These are phyloP conservation scores for Linyphia triangularis DNA, from an alignment of 2,888 invertebrate species.

Conservation along the genomic window DNA sequence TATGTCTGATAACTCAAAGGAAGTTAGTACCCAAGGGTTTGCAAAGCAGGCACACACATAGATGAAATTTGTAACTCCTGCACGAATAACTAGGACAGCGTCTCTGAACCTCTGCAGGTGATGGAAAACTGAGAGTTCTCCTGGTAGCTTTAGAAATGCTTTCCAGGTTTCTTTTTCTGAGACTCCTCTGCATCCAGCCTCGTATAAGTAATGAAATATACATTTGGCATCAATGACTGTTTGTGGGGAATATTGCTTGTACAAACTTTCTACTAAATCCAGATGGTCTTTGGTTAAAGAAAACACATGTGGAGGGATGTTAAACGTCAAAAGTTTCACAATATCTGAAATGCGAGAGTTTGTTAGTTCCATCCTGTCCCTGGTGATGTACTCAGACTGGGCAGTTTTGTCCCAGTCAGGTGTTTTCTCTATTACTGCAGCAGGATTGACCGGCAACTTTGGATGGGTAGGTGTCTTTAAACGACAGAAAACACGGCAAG, in stretches of 20 bases:
- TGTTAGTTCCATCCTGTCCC: neutral
- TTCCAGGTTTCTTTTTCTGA: conserved; percentile 35
- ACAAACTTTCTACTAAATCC: neutral
- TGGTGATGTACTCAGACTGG: neutral
- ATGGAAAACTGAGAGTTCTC: conserved; percentile 38
- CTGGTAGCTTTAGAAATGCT: conserved; percentile 7
- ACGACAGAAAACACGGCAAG: conserved; percentile 65
- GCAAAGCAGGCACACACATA: conserved; percentile 49
- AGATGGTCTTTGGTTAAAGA: neutral
- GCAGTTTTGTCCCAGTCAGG: neutral
- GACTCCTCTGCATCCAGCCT: conserved; percentile 5
- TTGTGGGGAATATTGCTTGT: conserved; percentile 29
- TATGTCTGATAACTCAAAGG: neutral
- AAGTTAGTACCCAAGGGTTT: conserved; percentile 27
- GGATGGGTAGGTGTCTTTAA: neutral
- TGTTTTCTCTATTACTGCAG: neutral
- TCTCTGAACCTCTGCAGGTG: conserved; percentile 35
- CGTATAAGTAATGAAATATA: conserved; percentile 29
- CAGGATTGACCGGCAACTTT: conserved; percentile 19
- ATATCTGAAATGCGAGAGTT: conserved; percentile 26
- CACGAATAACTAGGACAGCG: conserved; percentile 27
- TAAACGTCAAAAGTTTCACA: neutral
- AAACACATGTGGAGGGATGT: conserved; percentile 20
- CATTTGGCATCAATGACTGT: conserved; percentile 36
- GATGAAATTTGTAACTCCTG: conserved; percentile 24